Conservation (phyloP, 2,797 vertebrate genomes). For the Notoglanidium macrostoma region DNA sequence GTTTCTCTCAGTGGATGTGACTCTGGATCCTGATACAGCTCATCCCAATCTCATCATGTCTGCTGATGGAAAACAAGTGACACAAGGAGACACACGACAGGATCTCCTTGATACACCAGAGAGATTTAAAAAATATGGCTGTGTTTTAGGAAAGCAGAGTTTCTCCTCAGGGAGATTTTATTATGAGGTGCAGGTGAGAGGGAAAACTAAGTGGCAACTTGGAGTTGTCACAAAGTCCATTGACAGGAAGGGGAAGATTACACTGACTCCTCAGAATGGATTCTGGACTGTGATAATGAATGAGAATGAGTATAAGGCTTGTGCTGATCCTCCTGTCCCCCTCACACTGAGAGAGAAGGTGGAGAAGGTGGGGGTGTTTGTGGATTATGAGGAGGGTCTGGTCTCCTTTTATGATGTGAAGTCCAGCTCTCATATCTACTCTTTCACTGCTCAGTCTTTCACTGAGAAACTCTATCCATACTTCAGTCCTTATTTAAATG, state of each 20-base stretch:
- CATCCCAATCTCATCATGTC: not conserved
- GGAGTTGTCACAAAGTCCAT: no score
- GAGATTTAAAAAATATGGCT: no score
- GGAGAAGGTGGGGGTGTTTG: constrained; percentile 52
- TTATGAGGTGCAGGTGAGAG: not conserved
- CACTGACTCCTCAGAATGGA: not conserved
- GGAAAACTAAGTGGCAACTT: no score
- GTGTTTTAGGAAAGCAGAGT: constrained; percentile 2
- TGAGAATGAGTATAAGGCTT: not conserved
- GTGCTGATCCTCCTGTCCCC: not conserved
- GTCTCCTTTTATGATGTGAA: constrained; percentile 57
- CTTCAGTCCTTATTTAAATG: not conserved
- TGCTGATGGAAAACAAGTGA: constrained; percentile 12
- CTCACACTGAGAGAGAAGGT: constrained; percentile 35
- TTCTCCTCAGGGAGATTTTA: not conserved
- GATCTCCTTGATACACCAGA: not conserved
- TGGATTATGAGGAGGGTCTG: constrained; percentile 53
- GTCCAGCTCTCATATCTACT: constrained; percentile 32
- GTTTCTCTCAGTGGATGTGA: constrained; percentile 7
- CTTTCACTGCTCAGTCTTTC: constrained; percentile 6
- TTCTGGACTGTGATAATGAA: not conserved
- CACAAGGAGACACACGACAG: not conserved
- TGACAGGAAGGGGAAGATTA: not conserved
- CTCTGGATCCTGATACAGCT: not conserved
- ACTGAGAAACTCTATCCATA: constrained; percentile 8